These are phyloP conservation scores for Calliphora vomitoria DNA, from an alignment of 2,888 invertebrate species.

Conservation along the genomic window DNA sequence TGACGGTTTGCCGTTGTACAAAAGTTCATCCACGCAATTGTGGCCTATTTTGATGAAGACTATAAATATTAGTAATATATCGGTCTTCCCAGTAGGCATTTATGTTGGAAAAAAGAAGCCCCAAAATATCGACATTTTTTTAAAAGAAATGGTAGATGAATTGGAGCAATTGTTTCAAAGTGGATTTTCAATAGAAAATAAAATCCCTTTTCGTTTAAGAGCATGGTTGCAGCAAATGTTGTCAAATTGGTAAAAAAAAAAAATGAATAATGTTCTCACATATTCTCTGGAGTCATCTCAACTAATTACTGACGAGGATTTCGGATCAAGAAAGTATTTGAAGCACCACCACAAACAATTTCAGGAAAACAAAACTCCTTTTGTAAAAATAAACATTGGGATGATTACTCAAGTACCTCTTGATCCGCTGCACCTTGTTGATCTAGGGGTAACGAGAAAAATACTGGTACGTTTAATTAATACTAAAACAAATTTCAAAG, in stretches of 20 bases:
- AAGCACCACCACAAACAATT: constrained; percentile 43
- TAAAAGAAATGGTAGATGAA: too few relatives aligned
- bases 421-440: constrained; percentile 43
- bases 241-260: constrained; percentile 18
- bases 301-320: constrained; percentile 34
- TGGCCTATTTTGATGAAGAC: too few relatives aligned
- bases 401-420: constrained; percentile 54
- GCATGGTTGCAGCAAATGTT: constrained; percentile 39
- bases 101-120: too few relatives aligned
- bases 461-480: constrained; percentile 1
- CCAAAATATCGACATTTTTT: too few relatives aligned
- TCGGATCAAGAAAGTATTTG: constrained; percentile 34
- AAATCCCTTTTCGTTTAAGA: constrained; percentile 6
- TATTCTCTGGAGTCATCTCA: not conserved
- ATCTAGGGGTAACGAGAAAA: constrained; percentile 44
- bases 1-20: too few relatives aligned
- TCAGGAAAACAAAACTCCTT: not conserved
- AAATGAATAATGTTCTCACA: constrained; percentile 4
- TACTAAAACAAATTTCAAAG: constrained; percentile 36
- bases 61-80: too few relatives aligned
- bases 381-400: constrained; percentile 19
- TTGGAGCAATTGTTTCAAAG: not conserved
- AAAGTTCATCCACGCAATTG: too few relatives aligned
- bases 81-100: too few relatives aligned
- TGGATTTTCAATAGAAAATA: constrained; percentile 18